Evolutionary conservation across 2,888 invertebrate species (phyloP).

Genomic region (Anthophora plumipes): DNA sequence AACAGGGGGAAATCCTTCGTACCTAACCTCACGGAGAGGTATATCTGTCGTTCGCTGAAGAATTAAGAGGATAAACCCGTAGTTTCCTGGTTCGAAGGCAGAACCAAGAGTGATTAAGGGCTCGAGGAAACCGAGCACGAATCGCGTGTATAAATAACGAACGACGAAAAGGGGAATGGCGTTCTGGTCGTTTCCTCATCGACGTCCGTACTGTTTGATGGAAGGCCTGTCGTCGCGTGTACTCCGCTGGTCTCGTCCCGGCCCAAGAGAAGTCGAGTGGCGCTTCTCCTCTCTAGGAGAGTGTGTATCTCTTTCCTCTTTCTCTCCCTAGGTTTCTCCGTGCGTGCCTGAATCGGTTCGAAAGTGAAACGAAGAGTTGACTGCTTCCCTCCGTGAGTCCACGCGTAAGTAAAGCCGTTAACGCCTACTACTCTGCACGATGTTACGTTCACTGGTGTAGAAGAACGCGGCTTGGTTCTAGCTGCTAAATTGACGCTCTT

Average conservation of each 20-base stretch:
- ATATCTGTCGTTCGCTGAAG: constrained; percentile 38
- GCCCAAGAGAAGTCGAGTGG: constrained; percentile 22
- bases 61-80: constrained; percentile 40
- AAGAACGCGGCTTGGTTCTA: constrained; percentile 50
- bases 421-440: constrained; percentile 57
- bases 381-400: constrained; percentile 63
- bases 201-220: constrained; percentile 63
- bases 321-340: neutral
- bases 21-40: neutral
- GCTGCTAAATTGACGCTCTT: constrained; percentile 62
- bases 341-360: constrained; percentile 23
- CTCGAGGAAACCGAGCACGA: constrained; percentile 10
- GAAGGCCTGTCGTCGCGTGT: constrained; percentile 64
- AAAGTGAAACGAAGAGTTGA: constrained; percentile 63
- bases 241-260: constrained; percentile 38
- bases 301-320: too few relatives aligned
- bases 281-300: too few relatives aligned
- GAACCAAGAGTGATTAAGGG: constrained; percentile 47
- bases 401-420: constrained; percentile 69
- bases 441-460: constrained; percentile 38
- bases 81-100: constrained; percentile 45
- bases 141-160: constrained; percentile 53
- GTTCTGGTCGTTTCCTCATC: constrained; percentile 55
- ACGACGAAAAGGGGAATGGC: constrained; percentile 44
- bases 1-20: neutral